Percentiles rank a stretch among this genome's conserved stretches.
Conservation (phyloP, 2,888 invertebrate genomes). For the Lydus trimaculatus region DNA sequence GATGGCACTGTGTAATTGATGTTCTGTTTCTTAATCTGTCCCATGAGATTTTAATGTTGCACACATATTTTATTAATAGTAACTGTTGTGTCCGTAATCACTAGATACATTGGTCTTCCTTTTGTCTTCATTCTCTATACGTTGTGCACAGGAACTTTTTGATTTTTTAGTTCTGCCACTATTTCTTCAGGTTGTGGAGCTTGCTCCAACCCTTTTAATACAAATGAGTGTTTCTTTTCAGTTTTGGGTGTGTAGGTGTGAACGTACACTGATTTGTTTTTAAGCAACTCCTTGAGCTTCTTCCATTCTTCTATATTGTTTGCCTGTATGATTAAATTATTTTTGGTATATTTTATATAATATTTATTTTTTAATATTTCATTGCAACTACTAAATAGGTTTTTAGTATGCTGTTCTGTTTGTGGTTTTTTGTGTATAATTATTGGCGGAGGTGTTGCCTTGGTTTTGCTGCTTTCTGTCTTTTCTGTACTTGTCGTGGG, state of each 20-base stretch:
- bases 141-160: neutral
- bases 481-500: neutral
- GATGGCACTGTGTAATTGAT: conserved; percentile 2
- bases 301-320: neutral
- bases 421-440: neutral
- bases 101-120: neutral
- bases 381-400: neutral
- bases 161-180: neutral
- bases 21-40: neutral
- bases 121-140: neutral
- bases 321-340: neutral
- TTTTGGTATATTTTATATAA: neutral
- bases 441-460: neutral
- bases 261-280: neutral
- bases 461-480: neutral
- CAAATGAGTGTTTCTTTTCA: neutral
- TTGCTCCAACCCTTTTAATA: neutral
- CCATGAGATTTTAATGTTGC: neutral
- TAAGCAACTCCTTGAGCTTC: neutral
- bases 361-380: neutral
- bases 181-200: neutral
- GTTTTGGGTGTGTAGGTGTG: neutral
- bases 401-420: neutral
- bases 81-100: neutral
- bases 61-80: neutral